Base-by-base conservation (phyloP, 2,888 invertebrate genomes). In the Synanthedon myopaeformis region DNA sequence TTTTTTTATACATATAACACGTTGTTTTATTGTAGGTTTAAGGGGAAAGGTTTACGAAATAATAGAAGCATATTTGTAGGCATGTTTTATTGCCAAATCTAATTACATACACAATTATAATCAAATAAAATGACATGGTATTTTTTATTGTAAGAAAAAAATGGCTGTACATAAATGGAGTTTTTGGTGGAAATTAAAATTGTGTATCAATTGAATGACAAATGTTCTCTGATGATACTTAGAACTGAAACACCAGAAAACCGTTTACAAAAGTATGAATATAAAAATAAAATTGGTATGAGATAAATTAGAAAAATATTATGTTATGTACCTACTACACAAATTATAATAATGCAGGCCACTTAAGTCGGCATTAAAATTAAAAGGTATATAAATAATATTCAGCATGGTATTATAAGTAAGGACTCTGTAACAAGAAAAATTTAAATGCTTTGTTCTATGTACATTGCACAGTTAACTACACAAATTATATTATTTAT, bases 71-170 rank as follows among this genome's bases (percentile, higher is more conserved):
- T 8, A 35, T 35, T 35, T 10, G 3, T 35, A 45, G 45, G 45
- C 45, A 45, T 12, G 71, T 82, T 82, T 86, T 79, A 84, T 82
- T 86, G 79, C 72, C 79, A 74, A 76, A 76, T 79, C 77, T 78
- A 81, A 81, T 79, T 76, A 77, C 74, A 82, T 86, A 85, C 85
- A 86, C 83, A 86, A 84, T 83, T 80, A 74, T 80, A 84, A 80
- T 82, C 69, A 70, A 45, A 45, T 69, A 74, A 78, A 65, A 72
- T 70, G 69, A 70, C 70, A 67, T 64, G 63, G 73, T 66, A 73
- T 61, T 63, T 63, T 55, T 60, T 2, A 35, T 10, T 35, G 10
- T 35, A 10, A 5, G 57, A 61, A 61, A 62, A 60, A 52, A 58
- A 58, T 17, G 6, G 35, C 10, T 8, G 35, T 28, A 28, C 28